Evolutionary conservation across 2,113 vertebrate species (phyloP), one percentile per base, ranked within the genome.

Genomic region (mouse (Mus musculus)): DNA sequence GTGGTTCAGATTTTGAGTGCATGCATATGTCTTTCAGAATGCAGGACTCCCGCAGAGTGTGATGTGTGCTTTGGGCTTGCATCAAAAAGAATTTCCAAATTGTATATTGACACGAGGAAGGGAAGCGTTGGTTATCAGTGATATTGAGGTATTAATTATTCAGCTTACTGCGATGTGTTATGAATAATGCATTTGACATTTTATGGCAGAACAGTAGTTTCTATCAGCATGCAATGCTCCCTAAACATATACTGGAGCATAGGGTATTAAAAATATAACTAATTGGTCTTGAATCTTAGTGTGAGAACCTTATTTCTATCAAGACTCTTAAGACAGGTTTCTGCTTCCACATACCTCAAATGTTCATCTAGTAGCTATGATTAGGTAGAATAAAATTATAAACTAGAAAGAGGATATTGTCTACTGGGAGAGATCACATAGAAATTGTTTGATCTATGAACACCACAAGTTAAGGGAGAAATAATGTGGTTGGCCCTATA

Each of bases 51-150:
- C 59, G 10, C 95, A 77, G 86, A 96, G 92, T 75, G 36, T 90
- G 90, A 78, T 89, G 33, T 67, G 71, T 20, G 30, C 86, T 95
- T 93, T 92, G 87, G 88, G n/a, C 67, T 71, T 88, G 75, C 75
- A 97, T 97, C 96, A 97, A 95, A 98, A 97, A 95, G 96, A 97
- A 97, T 96, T 97, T 95, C 72, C 63, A 96, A 96, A 96, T 90
- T 92, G 73, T 92, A 71, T 94, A 95, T 95, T 92, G 95, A 76
- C 81, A 88, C 73, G 33, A 88, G 65, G 85, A 98, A 92, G 61
- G 78, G 75, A 71, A 88, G 78, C 59, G 80, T 65, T 63, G 46
- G 77, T 93, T 96, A 96, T 93, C 93, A 97, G 92, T 36, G 91
- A 96, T 96, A 97, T 52, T 77, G 46, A 95, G 56, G 42, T 76